phyloP scores from a whole-genome alignment of 2,797 vertebrate genomes.

The Sebastiscus albofasciatus region DNA sequence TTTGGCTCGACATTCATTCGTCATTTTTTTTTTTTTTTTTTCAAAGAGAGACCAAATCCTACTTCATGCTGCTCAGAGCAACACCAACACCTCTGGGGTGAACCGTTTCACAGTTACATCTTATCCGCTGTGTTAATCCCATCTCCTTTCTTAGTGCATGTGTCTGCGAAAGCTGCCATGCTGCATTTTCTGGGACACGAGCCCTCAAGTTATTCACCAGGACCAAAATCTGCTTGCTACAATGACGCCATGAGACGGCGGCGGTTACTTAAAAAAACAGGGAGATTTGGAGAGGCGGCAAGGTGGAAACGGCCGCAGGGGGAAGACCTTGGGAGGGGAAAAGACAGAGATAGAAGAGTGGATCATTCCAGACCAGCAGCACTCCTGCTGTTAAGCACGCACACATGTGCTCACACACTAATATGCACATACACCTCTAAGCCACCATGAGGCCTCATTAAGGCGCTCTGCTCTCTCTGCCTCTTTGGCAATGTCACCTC shows the following conservation, averaged over 20 bases:
- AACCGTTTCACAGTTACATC: slow-evolving; percentile 43
- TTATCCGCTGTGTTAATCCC: slow-evolving; percentile 52
- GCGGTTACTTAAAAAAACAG: slow-evolving; percentile 13
- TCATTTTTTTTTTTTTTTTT: background rate
- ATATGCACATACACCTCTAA: slow-evolving; percentile 37
- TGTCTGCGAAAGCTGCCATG: slow-evolving; percentile 46
- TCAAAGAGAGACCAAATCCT: slow-evolving; percentile 37
- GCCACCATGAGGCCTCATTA: slow-evolving; percentile 89
- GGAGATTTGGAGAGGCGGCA: slow-evolving; percentile 5
- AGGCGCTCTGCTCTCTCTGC: slow-evolving; percentile 68
- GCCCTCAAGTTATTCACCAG: slow-evolving; percentile 37
- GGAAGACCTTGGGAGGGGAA: slow-evolving; percentile 29
- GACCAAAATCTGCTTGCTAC: slow-evolving; percentile 15
- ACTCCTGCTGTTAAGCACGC: slow-evolving; percentile 31
- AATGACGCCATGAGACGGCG: slow-evolving; percentile 20
- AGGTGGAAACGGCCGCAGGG: slow-evolving; percentile 34
- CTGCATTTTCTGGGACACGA: slow-evolving; percentile 24
- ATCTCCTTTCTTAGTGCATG: slow-evolving; percentile 30
- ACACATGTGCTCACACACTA: slow-evolving; percentile 29
- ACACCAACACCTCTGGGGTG: slow-evolving; percentile 6
- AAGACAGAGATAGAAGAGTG: slow-evolving; percentile 28
- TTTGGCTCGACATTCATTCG: background rate
- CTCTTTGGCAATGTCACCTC: slow-evolving; percentile 78
- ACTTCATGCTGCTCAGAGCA: slow-evolving; percentile 45
- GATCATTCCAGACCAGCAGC: slow-evolving; percentile 33